Base-by-base conservation (phyloP, 2,113 vertebrate genomes). In the Apus apus region DNA sequence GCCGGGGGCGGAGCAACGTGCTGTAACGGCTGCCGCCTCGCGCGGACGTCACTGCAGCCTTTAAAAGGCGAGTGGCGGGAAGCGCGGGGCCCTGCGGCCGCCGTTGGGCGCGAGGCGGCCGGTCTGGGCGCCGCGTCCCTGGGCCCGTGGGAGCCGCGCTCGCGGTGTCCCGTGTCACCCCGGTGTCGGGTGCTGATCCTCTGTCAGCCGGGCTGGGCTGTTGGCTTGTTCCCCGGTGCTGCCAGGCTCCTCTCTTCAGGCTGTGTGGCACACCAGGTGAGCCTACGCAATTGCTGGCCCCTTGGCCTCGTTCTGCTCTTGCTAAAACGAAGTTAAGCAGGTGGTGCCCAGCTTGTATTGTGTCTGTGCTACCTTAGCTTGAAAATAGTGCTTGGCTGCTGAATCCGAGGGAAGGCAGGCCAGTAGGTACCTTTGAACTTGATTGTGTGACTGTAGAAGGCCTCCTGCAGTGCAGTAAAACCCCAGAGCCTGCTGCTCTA, bases 271-370 rank as follows among this genome's bases (percentile, higher is more conserved):
- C n/a, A 5, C 3, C 9, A 18, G 62, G 25, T 11, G 57, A 72
- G 66, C 51, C 23, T 4, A 22, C 2, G 1, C 11, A 1, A 17
- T 54, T 16, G 29, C 15, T 0, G 5, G n/a, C 6, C 11, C 18
- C 27, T 17, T 15, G 2, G 53, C 18, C 51, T 38, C 26, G 0
- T 8, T 13, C 16, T 57, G 23, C 13, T 3, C 6, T 10, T 2
- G 5, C 20, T 15, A 1, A 9, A 17, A 1, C 8, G 2, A 1
- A 4, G 14, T 1, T 10, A 32, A 25, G 72, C 4, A 2, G 36
- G 23, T 1, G 0, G 19, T 15, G 21, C 6, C 15, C 8, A 0
- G 12, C n/a, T 20, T 10, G 16, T 30, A 26, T 8, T 2, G 10
- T 10, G 12, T 5, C 19, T 23, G 32, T 9, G 11, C 14, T 8